phyloP scores from a whole-genome alignment of 2,797 vertebrate genomes.

The Sebastes nivosus region DNA sequence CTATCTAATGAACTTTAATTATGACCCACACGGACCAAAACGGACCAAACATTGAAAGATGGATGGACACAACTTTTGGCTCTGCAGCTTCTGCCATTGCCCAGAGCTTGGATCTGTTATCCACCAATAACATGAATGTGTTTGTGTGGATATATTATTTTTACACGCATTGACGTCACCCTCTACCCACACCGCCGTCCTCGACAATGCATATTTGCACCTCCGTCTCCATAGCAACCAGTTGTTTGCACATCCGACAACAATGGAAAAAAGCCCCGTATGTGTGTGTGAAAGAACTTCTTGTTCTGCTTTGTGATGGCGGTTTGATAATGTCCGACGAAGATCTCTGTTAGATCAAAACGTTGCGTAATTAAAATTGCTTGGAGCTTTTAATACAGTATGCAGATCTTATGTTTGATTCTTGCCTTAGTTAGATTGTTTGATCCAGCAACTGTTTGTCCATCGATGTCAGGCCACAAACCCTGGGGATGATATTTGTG shows the following conservation, averaged over 20 bases:
- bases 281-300: neutral
- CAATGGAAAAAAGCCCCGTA: too few species aligned
- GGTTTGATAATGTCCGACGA: neutral
- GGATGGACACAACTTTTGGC: constrained; percentile 36
- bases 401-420: neutral
- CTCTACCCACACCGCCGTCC: too few species aligned
- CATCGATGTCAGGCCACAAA: constrained; percentile 7
- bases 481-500: constrained; percentile 28
- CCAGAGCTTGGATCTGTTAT: constrained; percentile 37
- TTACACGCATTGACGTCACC: too few species aligned
- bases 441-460: neutral
- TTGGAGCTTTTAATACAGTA: neutral
- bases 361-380: neutral
- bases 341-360: neutral
- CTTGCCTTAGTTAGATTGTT: neutral
- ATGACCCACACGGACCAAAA: neutral
- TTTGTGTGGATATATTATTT: neutral
- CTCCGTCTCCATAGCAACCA: too few species aligned
- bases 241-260: too few species aligned
- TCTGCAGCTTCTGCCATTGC: constrained; percentile 24
- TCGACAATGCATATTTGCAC: too few species aligned
- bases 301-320: neutral
- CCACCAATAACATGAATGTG: neutral
- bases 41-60: constrained; percentile 18
- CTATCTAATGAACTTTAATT: neutral